Base-by-base conservation (phyloP, 2,797 vertebrate genomes). In the Chiloscyllium punctatum region DNA sequence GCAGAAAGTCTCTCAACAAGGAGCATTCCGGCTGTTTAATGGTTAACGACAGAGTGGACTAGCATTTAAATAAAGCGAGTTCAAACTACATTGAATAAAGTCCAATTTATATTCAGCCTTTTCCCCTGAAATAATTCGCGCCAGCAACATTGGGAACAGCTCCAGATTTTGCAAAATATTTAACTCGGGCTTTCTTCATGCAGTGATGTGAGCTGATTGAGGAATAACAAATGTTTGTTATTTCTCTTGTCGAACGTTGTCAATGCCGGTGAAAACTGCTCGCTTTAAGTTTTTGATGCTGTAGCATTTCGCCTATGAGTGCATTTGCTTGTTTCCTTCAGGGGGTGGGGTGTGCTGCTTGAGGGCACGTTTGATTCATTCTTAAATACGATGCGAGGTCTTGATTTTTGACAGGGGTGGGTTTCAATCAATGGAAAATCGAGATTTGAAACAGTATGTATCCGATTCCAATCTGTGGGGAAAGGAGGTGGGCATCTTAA, bases 391-490 rank as follows among this genome's bases (percentile, higher is more conserved):
- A 92, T 69, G n/a, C 62, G 90, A 68, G 66, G 90, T 11, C 57
- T 62, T 62, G 6, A 57, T 62, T 92, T 69, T 92, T 92, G 53
- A 69, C 33, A 37, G n/a, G 18, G 23, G 57, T 16, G 5, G 33
- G 33, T n/a, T 69, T 92, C 37, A 92, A 69, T 42, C 37, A 69
- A 92, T 37, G 33, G 16, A 92, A 92, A 92, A 92, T 57, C 87
- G 27, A 90, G 27, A 53, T 88, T 57, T 88, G 13, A 4, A 53
- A 53, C 51, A 88, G 11, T 62, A 87, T 95, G 62, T 97, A 4
- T 96, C 86, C 71, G 94, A 51, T 79, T 87, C 57, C 95, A 86
- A 95, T 16, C 30, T 84, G 95, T 37, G 15, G 66, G 7, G 71
- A 72, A 95, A 25, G 51, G 79, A 42, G 27, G 48, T 18, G 8